Percentiles rank a stretch among this genome's conserved stretches.
phyloP scores from a whole-genome alignment of 2,113 vertebrate species.

The Azemiops feae region DNA sequence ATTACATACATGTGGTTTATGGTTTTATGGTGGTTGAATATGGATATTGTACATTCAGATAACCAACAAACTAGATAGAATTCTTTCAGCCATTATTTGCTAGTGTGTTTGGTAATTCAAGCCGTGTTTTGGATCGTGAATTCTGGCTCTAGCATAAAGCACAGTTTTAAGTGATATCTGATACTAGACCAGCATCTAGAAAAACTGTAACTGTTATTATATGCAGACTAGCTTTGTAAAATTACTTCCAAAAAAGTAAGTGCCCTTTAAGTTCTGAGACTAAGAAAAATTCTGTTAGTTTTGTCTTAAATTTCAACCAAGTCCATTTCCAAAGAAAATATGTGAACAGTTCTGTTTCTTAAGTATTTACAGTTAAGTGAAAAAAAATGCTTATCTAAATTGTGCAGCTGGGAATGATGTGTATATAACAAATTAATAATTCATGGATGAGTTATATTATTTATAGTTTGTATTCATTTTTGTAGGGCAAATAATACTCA shows the following conservation, averaged over 20 bases:
- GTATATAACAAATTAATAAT: slow-evolving; percentile 72
- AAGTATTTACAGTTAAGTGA: slow-evolving; percentile 39
- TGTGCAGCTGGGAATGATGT: slow-evolving; percentile 64
- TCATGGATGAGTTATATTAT: slow-evolving; percentile 75
- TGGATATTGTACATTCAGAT: not conserved
- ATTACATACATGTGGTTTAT: not conserved
- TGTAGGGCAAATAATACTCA: slow-evolving; percentile 51
- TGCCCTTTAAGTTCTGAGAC: slow-evolving; percentile 7
- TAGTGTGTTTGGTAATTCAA: not conserved
- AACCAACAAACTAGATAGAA: not conserved
- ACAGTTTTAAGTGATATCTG: not conserved
- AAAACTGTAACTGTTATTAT: slow-evolving; percentile 12
- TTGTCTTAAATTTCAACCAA: slow-evolving; percentile 42
- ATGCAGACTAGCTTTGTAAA: slow-evolving; percentile 11
- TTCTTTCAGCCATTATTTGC: not conserved
- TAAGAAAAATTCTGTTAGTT: slow-evolving; percentile 3
- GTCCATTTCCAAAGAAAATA: slow-evolving; percentile 53
- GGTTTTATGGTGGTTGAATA: not conserved
- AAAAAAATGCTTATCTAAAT: slow-evolving; percentile 51
- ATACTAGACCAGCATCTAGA: slow-evolving; percentile 31
- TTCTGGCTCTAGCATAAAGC: not conserved
- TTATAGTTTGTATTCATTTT: slow-evolving; percentile 66
- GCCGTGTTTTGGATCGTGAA: not conserved
- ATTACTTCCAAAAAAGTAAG: slow-evolving; percentile 31
- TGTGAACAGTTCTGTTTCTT: slow-evolving; percentile 42